Percentiles rank a stretch among this genome's conserved stretches.
phyloP scores from a whole-genome alignment of 1,140 invertebrate genomes.

The Penaeus japonicus region DNA sequence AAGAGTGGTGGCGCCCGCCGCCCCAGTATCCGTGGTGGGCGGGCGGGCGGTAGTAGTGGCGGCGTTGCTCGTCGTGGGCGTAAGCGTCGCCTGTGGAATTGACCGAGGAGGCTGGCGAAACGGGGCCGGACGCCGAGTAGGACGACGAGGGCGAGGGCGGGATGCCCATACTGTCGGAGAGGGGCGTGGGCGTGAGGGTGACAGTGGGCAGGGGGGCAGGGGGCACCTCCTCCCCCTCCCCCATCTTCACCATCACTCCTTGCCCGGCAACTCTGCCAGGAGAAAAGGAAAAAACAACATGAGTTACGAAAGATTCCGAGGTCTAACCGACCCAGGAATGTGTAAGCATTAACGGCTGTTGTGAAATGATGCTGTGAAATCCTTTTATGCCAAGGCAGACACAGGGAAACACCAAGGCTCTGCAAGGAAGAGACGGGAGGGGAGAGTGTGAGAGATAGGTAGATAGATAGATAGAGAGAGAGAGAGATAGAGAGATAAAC shows the following conservation, averaged over 20 bases:
- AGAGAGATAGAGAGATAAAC: too few relatives aligned
- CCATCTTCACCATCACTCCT: conserved; percentile 41
- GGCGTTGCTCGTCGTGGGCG: conserved; percentile 17
- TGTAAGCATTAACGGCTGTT: too few relatives aligned
- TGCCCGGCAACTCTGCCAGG: conserved; percentile 10
- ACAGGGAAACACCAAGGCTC: neutral
- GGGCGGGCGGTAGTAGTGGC: conserved; percentile 10
- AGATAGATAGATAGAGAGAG: too few relatives aligned
- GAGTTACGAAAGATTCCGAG: neutral
- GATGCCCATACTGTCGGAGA: conserved; percentile 11
- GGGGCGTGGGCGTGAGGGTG: conserved; percentile 51
- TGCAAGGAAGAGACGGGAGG: neutral
- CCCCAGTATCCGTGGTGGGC: neutral
- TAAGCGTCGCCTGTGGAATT: conserved; percentile 33
- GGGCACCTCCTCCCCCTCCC: conserved; percentile 30
- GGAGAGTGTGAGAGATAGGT: too few relatives aligned
- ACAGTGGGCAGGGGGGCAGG: conserved; percentile 38
- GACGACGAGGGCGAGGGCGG: conserved; percentile 36
- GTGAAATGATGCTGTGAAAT: too few relatives aligned
- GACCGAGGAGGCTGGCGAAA: conserved; percentile 39
- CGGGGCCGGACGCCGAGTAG: conserved; percentile 35
- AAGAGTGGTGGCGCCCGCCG: neutral
- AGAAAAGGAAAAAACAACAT: neutral
- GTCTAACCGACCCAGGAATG: too few relatives aligned
- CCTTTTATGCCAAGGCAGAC: neutral